Percentiles rank a stretch among this genome's conserved stretches.
Conservation (phyloP, 2,888 invertebrate species). For the Caenorhabditis sp. region DNA sequence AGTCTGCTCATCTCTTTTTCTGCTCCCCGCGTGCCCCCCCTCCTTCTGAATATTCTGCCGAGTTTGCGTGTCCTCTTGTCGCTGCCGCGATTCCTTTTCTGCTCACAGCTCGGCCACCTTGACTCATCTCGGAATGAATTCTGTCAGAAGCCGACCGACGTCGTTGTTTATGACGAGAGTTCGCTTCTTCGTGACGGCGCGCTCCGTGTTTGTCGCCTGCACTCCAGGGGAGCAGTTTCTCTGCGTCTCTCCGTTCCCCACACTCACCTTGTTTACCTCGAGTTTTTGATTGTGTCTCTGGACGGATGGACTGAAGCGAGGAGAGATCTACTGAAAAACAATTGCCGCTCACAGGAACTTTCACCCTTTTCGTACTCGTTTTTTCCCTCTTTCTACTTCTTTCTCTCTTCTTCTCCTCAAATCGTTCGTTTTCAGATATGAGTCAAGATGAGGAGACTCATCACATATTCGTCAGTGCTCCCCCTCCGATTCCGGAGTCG, state of each 20-base stretch:
- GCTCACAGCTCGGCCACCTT: no score
- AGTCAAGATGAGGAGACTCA: constrained; percentile 28
- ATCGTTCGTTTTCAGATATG: constrained; percentile 22
- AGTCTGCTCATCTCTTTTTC: not conserved
- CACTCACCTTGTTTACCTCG: constrained; percentile 35
- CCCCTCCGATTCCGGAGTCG: constrained; percentile 2
- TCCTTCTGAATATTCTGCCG: not conserved
- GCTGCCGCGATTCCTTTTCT: not conserved
- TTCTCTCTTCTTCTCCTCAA: not conserved
- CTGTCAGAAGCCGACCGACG: constrained; percentile 21
- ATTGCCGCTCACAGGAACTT: constrained; percentile 1
- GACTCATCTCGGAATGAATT: no score
- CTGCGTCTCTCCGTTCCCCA: constrained; percentile 20
- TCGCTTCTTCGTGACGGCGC: constrained; percentile 7
- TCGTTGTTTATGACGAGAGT: constrained; percentile 6
- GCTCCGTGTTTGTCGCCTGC: constrained; percentile 22
- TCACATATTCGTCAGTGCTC: constrained; percentile 29
- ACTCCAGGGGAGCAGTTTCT: no score
- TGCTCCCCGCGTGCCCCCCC: no score
- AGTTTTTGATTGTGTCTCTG: constrained; percentile 15
- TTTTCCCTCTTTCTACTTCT: not conserved
- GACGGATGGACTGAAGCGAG: not conserved
- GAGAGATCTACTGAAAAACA: constrained; percentile 9
- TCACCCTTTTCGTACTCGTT: no score
- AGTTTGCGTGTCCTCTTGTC: constrained; percentile 2